Base-by-base conservation (phyloP, 2,113 vertebrate species). In the Anhinga anhinga region DNA sequence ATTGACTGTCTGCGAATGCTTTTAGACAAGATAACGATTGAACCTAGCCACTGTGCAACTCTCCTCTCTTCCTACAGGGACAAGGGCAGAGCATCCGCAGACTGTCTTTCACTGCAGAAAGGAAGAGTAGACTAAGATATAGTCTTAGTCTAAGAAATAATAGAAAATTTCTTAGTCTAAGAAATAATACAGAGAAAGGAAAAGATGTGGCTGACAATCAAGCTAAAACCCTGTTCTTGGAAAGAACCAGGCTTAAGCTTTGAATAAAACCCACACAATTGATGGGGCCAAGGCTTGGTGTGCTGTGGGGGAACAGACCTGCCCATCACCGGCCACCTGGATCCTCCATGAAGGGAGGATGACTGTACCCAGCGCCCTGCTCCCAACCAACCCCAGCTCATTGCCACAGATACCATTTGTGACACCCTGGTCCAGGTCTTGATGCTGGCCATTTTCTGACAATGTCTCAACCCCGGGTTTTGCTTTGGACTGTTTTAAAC, bases 21-120 rank as follows among this genome's bases (percentile, higher is more conserved):
- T 79, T 55, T 22, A 90, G 82, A 82, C 66, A 86, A 91, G 89
- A 65, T 65, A 95, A 91, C 26, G 19, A 80, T 13, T 86, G 93
- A 90, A 82, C 30, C 13, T 62, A 69, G 53, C 53, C 44, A 78
- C 59, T 65, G 38, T 14, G 4, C 66, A 77, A 15, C 32, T 65
- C 49, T 76, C 32, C 52, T 76, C 61, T 88, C 58, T 55, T 88
- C 40, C 83, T 86, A 20, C 62, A 65, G 58, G 26, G 52, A 80
- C 1, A 1, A 95, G 56, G 17, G 45, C 71, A 47, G 66, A 83
- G 23, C 26, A 61, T 42, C 38, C 1, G 0, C 2, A 1, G 29
- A 26, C 25, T 32, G 45, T 45, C 12, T 63, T 21, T 93, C 56
- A 11, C 36, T 38, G 40, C 29, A 61, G 44, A 74, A 79, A 72